A percentile compares a stretch with the other conserved stretches of the same genome.
phyloP scores from a whole-genome alignment of 2,113 vertebrate species.

The Nannospalax galili region DNA sequence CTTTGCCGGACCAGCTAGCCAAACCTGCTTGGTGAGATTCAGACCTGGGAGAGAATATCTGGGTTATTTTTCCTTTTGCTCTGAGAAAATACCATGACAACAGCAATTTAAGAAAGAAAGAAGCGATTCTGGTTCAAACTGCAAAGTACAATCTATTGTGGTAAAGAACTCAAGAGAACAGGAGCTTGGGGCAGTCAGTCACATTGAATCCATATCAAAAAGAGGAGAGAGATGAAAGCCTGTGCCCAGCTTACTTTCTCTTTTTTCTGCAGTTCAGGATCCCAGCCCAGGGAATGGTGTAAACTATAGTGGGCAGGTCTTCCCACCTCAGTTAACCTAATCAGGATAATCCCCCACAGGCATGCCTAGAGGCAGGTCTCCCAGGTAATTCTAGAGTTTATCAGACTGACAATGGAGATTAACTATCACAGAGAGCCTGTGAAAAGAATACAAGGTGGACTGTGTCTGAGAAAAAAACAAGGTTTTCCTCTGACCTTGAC shows the following conservation, averaged over 20 bases:
- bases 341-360: background rate
- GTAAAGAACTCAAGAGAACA: too few species aligned
- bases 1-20: background rate
- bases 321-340: background rate
- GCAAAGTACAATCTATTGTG: background rate
- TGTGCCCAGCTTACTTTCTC: background rate
- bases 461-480: background rate
- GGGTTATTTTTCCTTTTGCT: background rate
- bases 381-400: background rate
- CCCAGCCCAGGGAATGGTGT: background rate
- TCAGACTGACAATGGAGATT: background rate
- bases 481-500: background rate
- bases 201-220: background rate
- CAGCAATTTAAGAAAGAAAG: background rate
- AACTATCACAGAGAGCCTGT: background rate
- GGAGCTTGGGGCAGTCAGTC: too few species aligned
- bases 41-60: background rate
- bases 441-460: background rate
- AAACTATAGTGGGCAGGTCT: background rate
- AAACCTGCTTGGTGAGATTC: background rate
- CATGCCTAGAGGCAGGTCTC: background rate
- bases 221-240: background rate
- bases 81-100: background rate
- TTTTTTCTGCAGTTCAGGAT: too few species aligned
- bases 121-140: background rate